Evolutionary conservation across 30 jellyfish, hydroid and myxozoan species (phyloP).

Genomic region (Turritopsis dohrnii): DNA sequence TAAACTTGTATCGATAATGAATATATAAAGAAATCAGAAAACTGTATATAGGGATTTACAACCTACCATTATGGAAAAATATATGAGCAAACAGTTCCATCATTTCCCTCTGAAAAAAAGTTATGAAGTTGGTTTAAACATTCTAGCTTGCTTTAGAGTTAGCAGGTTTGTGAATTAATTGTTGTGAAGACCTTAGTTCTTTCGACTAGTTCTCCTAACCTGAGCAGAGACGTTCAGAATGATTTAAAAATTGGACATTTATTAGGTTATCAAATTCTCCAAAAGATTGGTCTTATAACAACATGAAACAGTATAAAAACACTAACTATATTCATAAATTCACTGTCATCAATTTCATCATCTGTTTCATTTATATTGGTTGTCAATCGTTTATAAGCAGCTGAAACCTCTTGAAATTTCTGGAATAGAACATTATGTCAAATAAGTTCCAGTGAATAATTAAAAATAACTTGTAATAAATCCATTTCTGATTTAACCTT

Average conservation of each 20-base stretch:
- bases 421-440: slow-evolving; percentile 5
- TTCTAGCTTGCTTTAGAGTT: too few species aligned
- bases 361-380: slow-evolving; percentile 65
- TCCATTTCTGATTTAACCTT: not conserved
- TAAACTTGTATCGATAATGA: not conserved
- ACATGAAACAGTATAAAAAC: too few species aligned
- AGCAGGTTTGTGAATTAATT: too few species aligned
- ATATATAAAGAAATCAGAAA: not conserved
- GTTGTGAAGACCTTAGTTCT: too few species aligned
- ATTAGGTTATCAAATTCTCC: too few species aligned
- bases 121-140: too few species aligned
- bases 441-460: not conserved
- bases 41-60: not conserved
- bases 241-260: too few species aligned
- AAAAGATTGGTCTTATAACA: too few species aligned
- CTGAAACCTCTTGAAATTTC: slow-evolving; percentile 96
- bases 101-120: slow-evolving; percentile 37
- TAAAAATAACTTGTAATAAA: not conserved
- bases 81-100: slow-evolving; percentile 51
- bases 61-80: slow-evolving; percentile 37
- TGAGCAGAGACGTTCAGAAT: too few species aligned
- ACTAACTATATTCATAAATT: slow-evolving; percentile 39
- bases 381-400: slow-evolving; percentile 85
- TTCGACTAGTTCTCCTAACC: too few species aligned
- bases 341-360: slow-evolving; percentile 60